Conservation (phyloP, 1,140 invertebrate species). For the Drosophila tani region DNA sequence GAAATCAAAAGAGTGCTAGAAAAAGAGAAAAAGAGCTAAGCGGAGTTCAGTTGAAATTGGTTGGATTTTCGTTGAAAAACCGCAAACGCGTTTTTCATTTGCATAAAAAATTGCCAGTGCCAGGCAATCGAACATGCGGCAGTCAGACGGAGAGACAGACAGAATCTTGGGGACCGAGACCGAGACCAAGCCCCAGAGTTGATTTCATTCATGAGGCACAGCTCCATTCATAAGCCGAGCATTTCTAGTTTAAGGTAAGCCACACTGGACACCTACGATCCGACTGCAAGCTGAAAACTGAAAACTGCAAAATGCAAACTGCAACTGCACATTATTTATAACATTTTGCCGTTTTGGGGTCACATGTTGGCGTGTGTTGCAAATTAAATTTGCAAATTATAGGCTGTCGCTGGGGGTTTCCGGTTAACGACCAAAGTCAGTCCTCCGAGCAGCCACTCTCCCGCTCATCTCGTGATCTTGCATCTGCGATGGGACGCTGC, state of each 20-base stretch:
- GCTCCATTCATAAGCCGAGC: conserved; percentile 72
- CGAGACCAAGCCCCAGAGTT: conserved; percentile 56
- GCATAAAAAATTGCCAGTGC: conserved; percentile 67
- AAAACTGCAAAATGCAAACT: conserved; percentile 42
- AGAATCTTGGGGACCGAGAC: conserved; percentile 26
- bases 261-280: conserved; percentile 76
- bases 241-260: conserved; percentile 82
- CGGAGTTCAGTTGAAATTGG: conserved; percentile 62
- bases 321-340: conserved; percentile 80
- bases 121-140: conserved; percentile 58
- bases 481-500: conserved; percentile 27
- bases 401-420: conserved; percentile 79
- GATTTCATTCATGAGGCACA: conserved; percentile 71
- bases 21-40: conserved; percentile 2
- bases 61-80: conserved; percentile 65
- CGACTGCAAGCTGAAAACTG: conserved; percentile 26
- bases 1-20: conserved; percentile 38
- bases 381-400: conserved; percentile 83
- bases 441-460: conserved; percentile 13
- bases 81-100: conserved; percentile 62
- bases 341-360: conserved; percentile 78
- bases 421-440: conserved; percentile 51
- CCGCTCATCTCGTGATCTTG: conserved; percentile 35
- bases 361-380: conserved; percentile 82
- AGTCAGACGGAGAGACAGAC: conserved; percentile 16